Conservation (phyloP, 1,140 invertebrate species). For the Atta colombica region DNA sequence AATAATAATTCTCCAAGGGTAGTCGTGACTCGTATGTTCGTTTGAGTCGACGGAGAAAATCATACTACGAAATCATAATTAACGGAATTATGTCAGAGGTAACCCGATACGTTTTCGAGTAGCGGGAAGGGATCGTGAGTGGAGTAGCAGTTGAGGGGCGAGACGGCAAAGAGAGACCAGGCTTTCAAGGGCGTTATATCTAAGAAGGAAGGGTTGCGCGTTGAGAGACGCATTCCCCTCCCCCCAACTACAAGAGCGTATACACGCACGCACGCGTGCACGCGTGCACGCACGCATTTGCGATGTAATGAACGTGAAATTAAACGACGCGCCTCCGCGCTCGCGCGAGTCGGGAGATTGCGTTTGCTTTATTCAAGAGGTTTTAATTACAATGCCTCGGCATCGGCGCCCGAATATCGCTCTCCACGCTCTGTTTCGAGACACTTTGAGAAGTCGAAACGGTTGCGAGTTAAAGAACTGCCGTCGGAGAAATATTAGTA, state of each 20-base stretch:
- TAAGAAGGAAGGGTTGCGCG: conserved; percentile 83
- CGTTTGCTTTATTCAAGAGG: conserved; percentile 84
- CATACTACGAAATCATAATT: conserved; percentile 85
- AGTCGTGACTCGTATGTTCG: conserved; percentile 16
- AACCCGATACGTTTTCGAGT: conserved; percentile 81
- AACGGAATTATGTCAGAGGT: conserved; percentile 83
- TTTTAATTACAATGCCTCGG: conserved; percentile 82
- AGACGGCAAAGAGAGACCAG: conserved; percentile 42
- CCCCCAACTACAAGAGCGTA: conserved; percentile 32
- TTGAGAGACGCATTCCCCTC: conserved; percentile 46
- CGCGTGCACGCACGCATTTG: conserved; percentile 54
- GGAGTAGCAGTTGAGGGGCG: conserved; percentile 46
- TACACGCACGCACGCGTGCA: conserved; percentile 35
- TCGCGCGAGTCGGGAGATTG: conserved; percentile 77
- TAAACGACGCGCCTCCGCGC: conserved; percentile 72
- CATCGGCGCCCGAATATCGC: conserved; percentile 59
- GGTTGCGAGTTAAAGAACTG: not conserved
- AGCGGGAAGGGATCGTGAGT: conserved; percentile 46
- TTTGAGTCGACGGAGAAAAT: conserved; percentile 76
- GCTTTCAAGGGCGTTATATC: conserved; percentile 77
- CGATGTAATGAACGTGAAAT: conserved; percentile 77
- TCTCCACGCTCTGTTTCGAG: conserved; percentile 58
- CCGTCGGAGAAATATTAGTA: not conserved
- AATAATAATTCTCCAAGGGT: conserved; percentile 52
- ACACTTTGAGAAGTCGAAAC: conserved; percentile 22